Evolutionary conservation across 2,888 invertebrate species (phyloP).

Genomic region (Apotomis betuletana): DNA sequence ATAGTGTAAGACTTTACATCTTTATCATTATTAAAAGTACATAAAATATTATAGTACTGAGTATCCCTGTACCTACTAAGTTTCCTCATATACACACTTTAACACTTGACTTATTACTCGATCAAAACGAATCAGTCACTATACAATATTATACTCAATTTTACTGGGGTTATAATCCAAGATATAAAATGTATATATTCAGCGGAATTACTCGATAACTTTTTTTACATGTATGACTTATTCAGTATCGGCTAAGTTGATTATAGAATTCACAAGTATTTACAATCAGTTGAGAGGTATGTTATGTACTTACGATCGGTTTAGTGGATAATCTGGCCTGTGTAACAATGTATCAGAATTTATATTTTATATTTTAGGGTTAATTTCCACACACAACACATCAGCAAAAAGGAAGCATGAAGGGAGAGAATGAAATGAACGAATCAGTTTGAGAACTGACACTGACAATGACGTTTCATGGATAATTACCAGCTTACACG

Average conservation of each 20-base stretch:
- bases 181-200: conserved; percentile 17
- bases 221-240: conserved; percentile 10
- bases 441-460: conserved; percentile 3
- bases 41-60: too few relatives aligned
- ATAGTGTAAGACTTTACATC: too few relatives aligned
- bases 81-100: too few relatives aligned
- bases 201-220: conserved; percentile 11
- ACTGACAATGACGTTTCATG: not conserved
- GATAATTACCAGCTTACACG: not conserved
- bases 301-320: conserved; percentile 26
- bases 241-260: conserved; percentile 3
- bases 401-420: conserved; percentile 37
- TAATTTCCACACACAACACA: conserved; percentile 35
- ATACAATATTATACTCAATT: too few relatives aligned
- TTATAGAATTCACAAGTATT: not conserved
- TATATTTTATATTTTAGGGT: conserved; percentile 29
- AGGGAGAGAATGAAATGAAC: conserved; percentile 9
- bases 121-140: too few relatives aligned
- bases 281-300: not conserved
- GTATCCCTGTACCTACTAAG: too few relatives aligned
- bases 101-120: too few relatives aligned
- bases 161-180: not conserved
- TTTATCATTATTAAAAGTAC: too few relatives aligned
- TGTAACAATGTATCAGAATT: conserved; percentile 1
- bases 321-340: conserved; percentile 2